These are phyloP conservation scores for Poecilus cupreus DNA, from an alignment of 2,888 invertebrate species.

Conservation along the genomic window DNA sequence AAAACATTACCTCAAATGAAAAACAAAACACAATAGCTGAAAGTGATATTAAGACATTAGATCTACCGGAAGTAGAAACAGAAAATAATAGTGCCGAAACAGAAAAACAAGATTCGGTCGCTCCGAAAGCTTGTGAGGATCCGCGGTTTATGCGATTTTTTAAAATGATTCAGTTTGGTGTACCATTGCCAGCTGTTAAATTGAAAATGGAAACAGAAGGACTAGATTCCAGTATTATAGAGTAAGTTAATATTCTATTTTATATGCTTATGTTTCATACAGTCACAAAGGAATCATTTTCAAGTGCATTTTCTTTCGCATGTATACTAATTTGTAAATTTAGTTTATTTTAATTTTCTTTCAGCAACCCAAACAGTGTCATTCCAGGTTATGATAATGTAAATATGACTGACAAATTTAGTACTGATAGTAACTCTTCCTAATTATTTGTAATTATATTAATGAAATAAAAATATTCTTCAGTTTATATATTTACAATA, in stretches of 20 bases:
- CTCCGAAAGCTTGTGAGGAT: constrained; percentile 75
- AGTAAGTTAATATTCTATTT: constrained; percentile 72
- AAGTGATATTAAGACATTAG: constrained; percentile 60
- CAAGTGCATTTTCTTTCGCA: background rate
- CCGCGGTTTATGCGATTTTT: constrained; percentile 85
- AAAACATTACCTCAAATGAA: constrained; percentile 51
- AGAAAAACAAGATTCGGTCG: constrained; percentile 61
- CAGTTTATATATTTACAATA: constrained; percentile 35
- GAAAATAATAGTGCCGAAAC: constrained; percentile 57
- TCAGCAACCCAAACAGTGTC: constrained; percentile 67
- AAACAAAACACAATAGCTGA: constrained; percentile 62
- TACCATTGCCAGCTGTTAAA: constrained; percentile 87
- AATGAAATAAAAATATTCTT: constrained; percentile 1
- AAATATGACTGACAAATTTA: constrained; percentile 12
- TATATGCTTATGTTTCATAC: background rate
- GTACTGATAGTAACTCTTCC: constrained; percentile 33
- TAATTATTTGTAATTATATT: constrained; percentile 18
- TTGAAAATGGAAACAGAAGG: constrained; percentile 89
- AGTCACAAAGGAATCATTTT: background rate
- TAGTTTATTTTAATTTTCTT: constrained; percentile 62
- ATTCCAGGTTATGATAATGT: constrained; percentile 63
- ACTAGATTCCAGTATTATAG: constrained; percentile 83
- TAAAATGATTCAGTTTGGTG: constrained; percentile 93
- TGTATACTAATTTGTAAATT: background rate
- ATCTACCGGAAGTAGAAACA: constrained; percentile 65